Evolutionary conservation across 1,140 invertebrate species (phyloP), one percentile per base, ranked within the genome.

Genomic region (Anoplolepis gracilipes): DNA sequence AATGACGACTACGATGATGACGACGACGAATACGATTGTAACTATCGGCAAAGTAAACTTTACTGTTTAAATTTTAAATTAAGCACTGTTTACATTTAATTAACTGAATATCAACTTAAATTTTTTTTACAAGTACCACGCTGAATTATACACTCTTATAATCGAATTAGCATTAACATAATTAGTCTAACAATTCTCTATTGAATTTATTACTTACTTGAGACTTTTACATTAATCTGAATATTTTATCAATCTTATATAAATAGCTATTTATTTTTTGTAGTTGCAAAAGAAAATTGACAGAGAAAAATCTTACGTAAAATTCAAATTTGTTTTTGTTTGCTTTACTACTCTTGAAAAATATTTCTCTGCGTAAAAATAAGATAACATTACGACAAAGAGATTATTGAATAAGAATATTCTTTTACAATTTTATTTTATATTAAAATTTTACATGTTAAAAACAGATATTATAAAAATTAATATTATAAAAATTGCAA

Each of bases 351-450:
- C 0, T 25, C n/a, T 49, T 42, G 3, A 42, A 46, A 46, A 46
- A 46, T 46, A 46, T 46, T 46, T 0, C 0, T 70, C 10, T n/a
- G 1, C 2, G 11, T 6, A 53, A 70, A 70, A 11, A 28, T 11
- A 6, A 16, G 42, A 2, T 46, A 28, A 46, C 25, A 2, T 55
- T 55, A n/a, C 16, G 13, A 53, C 19, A 33, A 39, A 67, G 11
- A 53, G 19, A 33, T n/a, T 70, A 53, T 53, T 53, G 19, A 70
- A 70, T 53, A 8, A 42, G 39, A 70, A 53, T 70, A 67, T 30
- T 53, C 10, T 69, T 69, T 4, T 11, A 16, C 11, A 28, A 53
- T 22, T 72, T 72, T 33, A 33, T 69, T 46, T 28, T n/a, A 25
- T 33, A 72, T 22, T n/a, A 2, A 53, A 16, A 1, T 49, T n/a